These are phyloP conservation scores for Porites lutea DNA, from an alignment of 64 coral and sea anemone genomes.

Conservation along the genomic window DNA sequence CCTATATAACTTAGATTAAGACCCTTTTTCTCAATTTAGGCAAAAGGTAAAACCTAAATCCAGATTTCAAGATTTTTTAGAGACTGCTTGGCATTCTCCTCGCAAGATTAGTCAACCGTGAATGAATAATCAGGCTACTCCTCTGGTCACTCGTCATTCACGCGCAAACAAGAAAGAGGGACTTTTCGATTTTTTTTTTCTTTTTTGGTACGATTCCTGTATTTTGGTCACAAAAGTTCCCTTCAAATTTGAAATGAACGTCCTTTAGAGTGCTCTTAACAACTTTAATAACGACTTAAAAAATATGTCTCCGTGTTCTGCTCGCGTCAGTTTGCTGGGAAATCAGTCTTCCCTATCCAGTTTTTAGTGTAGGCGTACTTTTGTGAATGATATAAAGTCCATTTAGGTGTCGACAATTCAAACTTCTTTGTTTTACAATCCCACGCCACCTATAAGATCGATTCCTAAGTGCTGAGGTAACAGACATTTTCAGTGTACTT, in stretches of 20 bases:
- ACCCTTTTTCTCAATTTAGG: no score
- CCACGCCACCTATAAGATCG: not conserved
- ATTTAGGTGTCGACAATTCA: not conserved
- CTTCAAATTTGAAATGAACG: no score
- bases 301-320: no score
- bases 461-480: conserved; percentile 21
- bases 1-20: no score
- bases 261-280: no score
- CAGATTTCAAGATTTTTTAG: not conserved
- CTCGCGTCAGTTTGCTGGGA: no score
- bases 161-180: not conserved
- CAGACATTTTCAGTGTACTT: not conserved
- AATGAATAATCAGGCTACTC: not conserved
- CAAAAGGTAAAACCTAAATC: not conserved
- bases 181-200: not conserved
- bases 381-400: not conserved
- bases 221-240: no score
- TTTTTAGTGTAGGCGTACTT: not conserved
- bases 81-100: not conserved
- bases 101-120: not conserved
- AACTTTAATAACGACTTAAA: no score
- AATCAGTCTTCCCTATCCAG: no score
- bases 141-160: not conserved
- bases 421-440: not conserved
- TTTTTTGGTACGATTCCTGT: no score